Percentiles rank a stretch among this genome's conserved stretches.
phyloP scores from a whole-genome alignment of 2,888 invertebrate genomes.

The Choreutis nemorana region DNA sequence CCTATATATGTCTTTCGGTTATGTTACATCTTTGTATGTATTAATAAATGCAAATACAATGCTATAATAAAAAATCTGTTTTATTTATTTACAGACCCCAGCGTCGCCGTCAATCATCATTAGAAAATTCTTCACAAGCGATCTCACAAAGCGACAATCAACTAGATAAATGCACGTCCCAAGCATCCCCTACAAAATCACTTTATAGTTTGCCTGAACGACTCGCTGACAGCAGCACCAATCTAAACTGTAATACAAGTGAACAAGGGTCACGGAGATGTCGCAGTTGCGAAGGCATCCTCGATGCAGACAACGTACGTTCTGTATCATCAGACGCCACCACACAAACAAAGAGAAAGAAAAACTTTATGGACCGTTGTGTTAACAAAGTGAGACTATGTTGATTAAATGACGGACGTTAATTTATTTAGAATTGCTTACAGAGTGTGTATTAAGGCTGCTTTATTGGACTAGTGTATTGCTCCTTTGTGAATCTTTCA shows the following conservation, averaged over 20 bases:
- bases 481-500: conserved; percentile 49
- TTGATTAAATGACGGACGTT: conserved; percentile 54
- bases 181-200: conserved; percentile 51
- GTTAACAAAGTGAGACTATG: conserved; percentile 82
- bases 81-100: conserved; percentile 39
- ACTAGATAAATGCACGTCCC: conserved; percentile 32
- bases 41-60: too few species aligned
- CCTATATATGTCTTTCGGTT: too few species aligned
- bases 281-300: conserved; percentile 71
- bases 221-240: conserved; percentile 47
- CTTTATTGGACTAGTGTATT: conserved; percentile 47
- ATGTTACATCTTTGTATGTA: too few species aligned
- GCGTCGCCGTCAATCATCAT: conserved; percentile 51
- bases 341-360: conserved; percentile 72
- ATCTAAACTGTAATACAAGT: conserved; percentile 24
- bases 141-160: conserved; percentile 53
- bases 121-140: conserved; percentile 40
- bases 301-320: conserved; percentile 64
- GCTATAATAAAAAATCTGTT: too few species aligned
- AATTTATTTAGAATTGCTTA: conserved; percentile 23
- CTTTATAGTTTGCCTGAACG: conserved; percentile 50
- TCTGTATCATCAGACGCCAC: conserved; percentile 65
- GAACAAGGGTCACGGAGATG: conserved; percentile 47
- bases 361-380: conserved; percentile 86
- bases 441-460: conserved; percentile 52